Base-by-base conservation (phyloP, 2,113 vertebrate genomes). In the Microtus montanus region DNA sequence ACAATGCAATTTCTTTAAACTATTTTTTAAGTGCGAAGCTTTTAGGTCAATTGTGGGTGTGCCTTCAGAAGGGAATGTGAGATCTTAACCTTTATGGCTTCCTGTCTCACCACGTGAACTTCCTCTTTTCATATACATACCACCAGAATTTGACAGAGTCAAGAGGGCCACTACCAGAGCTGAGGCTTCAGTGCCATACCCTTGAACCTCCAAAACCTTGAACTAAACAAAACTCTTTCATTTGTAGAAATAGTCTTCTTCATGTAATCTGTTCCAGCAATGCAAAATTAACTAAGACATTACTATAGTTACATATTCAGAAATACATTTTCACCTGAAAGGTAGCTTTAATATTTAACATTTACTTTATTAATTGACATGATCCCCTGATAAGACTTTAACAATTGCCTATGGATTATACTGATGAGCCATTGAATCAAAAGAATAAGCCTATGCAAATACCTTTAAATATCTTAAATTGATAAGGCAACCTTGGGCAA, bases 301-400 rank as follows among this genome's bases (percentile, higher is more conserved):
- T 49, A n/a, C 70, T 90, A 61, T 19, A 89, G 4, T 54, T 82
- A 75, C 3, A 92, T 75, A 93, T 92, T 74, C 68, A 86, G 47
- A 92, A 82, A 80, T 22, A 87, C 26, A 73, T 20, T 77, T 79
- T 86, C 77, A 92, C 30, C 47, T 85, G 28, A 93, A 91, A 94
- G 33, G 73, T 49, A 85, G 49, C n/a, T 90, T 94, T 86, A 80
- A 61, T 75, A 79, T 84, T 96, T 86, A 85, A 84, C 63, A 68
- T 64, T 95, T 93, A 85, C 49, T 61, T 58, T 87, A 12, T 94
- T 70, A 92, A 61, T 49, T 85, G 44, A 87, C 35, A 75, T 1
- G 47, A 38, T 78, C 89, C 44, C 30, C 30, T 83, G 79, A 78
- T 89, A 84, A 79, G 15, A 77, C 74, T 93, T 93, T 71, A 94